A percentile compares a stretch with the other conserved stretches of the same genome.
phyloP scores from a whole-genome alignment of 2,888 invertebrate genomes.

The Andrena camellia region DNA sequence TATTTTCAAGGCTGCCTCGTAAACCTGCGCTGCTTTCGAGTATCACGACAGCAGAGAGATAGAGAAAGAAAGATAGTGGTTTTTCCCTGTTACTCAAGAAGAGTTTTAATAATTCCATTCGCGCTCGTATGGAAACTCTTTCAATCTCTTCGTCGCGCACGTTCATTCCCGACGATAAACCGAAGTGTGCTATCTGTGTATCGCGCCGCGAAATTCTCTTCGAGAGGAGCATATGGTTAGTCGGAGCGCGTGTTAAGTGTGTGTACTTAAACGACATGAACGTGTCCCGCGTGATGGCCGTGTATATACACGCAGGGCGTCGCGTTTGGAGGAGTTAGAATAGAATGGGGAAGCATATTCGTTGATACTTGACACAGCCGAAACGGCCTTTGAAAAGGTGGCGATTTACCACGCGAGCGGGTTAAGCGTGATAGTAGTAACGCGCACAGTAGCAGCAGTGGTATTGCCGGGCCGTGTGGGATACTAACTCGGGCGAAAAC shows the following conservation, averaged over 20 bases:
- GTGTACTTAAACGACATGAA: constrained; percentile 24
- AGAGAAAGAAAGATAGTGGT: neutral
- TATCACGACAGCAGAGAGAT: constrained; percentile 38
- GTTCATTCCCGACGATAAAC: neutral
- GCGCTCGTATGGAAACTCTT: neutral
- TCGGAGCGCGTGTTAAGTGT: constrained; percentile 49
- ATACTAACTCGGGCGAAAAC: constrained; percentile 68
- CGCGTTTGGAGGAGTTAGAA: constrained; percentile 5
- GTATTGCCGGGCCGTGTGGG: constrained; percentile 49
- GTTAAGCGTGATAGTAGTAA: constrained; percentile 42
- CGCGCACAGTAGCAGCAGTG: constrained; percentile 46
- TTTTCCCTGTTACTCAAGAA: neutral
- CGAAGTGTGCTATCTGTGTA: constrained; percentile 31
- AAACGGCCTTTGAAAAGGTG: constrained; percentile 25
- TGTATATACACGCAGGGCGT: constrained; percentile 5
- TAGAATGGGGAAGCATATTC: constrained; percentile 20
- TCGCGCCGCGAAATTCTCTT: constrained; percentile 23
- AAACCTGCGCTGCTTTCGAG: constrained; percentile 44
- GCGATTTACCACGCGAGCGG: constrained; percentile 40
- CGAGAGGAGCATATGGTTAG: constrained; percentile 65
- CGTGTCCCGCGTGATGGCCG: constrained; percentile 8
- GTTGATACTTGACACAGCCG: constrained; percentile 28
- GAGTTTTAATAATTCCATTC: neutral
- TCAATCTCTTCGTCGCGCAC: neutral
- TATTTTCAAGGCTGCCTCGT: constrained; percentile 49